Base-by-base conservation (phyloP, 2,888 invertebrate species). In the Diaperis boleti region DNA sequence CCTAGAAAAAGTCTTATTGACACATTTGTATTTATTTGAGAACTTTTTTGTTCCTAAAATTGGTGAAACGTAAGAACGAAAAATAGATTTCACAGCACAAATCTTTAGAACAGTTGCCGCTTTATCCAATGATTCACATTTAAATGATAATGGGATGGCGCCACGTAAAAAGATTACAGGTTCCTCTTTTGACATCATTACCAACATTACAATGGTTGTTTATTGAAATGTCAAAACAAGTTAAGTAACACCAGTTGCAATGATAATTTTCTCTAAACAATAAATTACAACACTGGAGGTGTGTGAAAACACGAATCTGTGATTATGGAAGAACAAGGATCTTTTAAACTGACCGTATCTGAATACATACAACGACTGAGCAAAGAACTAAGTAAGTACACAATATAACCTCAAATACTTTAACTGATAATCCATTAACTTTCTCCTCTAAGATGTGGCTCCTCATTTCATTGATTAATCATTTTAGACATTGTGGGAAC, bases 401-500 rank as follows among this genome's bases (percentile, higher is more conserved):
- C 13, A 3, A 1, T 2, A 20, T 1, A 0, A 37, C 37, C 37
- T 29, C 14, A 54, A 54, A 29, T 41, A 5, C 10, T n/a, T n/a
- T n/a, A n/a, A n/a, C n/a, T n/a, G n/a, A n/a, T n/a, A n/a, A n/a
- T n/a, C n/a, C n/a, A 8, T 10, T 33, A 33, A 11, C 13, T 1
- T 10, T 11, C 2, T 11, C 1, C 11, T 13, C 1, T 33, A 22
- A 22, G 22, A 22, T 7, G 22, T n/a, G n/a, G n/a, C n/a, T n/a
- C n/a, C n/a, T n/a, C n/a, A n/a, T 15, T 15, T 13, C 31, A 3
- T 45, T 45, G 4, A 26, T 45, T 45, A 14, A n/a, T n/a, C n/a
- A 15, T 47, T 47, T 49, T 42, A 70, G 69, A 67, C 62, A 65
- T 71, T 31, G 65, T 67, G 66, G 70, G 68, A 49, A 68, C 64